Percentiles rank a stretch among this genome's conserved stretches.
Evolutionary conservation across 2,888 invertebrate species (phyloP).

Genomic region (Gasteruption jaculator): DNA sequence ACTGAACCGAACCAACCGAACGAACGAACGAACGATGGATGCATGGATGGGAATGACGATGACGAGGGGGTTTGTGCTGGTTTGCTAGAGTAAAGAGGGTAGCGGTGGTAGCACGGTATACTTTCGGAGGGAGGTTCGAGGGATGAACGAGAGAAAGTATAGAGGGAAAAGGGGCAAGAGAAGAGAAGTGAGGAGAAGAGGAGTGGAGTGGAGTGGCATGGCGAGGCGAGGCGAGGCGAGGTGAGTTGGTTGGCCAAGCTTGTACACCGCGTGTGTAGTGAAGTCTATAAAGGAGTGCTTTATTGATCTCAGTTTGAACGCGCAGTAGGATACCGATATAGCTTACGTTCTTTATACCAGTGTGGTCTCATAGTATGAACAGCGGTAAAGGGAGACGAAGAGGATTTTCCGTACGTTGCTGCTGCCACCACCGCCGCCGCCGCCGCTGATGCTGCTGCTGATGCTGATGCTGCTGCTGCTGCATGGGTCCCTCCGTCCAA

Average conservation of each 20-base stretch:
- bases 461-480: no score
- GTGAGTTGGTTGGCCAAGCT: constrained; percentile 39
- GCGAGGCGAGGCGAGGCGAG: constrained; percentile 21
- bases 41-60: constrained; percentile 20
- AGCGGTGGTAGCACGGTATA: no score
- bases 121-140: constrained; percentile 18
- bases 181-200: constrained; percentile 18
- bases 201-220: constrained; percentile 13
- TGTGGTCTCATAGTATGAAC: no score
- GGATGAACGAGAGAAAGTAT: constrained; percentile 18
- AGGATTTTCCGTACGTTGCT: neutral
- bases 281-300: constrained; percentile 50
- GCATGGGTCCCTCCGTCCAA: no score
- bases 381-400: neutral
- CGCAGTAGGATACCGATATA: constrained; percentile 46
- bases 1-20: no score
- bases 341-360: constrained; percentile 29
- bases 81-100: constrained; percentile 9
- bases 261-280: constrained; percentile 44
- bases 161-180: constrained; percentile 21
- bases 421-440: no score
- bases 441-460: no score
- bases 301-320: constrained; percentile 51
- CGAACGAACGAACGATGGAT: constrained; percentile 28
- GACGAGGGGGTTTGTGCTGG: constrained; percentile 25